Conservation (phyloP, 2,113 vertebrate species). For the Oxygymnocypris stewartii region DNA sequence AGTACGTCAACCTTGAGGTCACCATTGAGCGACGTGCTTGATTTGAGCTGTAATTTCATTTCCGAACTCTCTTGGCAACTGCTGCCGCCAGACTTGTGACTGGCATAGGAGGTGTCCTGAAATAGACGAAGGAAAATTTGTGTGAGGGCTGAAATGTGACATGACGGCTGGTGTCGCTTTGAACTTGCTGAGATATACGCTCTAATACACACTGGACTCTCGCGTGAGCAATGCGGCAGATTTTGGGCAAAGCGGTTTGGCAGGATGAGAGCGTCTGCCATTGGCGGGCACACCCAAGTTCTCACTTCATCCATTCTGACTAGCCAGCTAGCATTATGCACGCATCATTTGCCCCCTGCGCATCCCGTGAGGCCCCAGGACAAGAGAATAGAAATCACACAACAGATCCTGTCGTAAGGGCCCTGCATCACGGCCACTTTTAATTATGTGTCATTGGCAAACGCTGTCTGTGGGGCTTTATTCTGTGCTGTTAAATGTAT, state of each 20-base stretch:
- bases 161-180: conserved; percentile 27
- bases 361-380: conserved; percentile 13
- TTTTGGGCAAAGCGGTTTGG: conserved; percentile 39
- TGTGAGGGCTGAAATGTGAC: conserved; percentile 5
- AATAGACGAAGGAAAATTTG: conserved; percentile 30
- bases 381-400: conserved; percentile 30
- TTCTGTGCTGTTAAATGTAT: conserved; percentile 49
- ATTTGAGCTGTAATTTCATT: conserved; percentile 17
- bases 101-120: conserved; percentile 23
- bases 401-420: conserved; percentile 2
- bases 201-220: conserved; percentile 50
- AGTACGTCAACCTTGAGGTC: background rate
- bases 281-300: conserved; percentile 63
- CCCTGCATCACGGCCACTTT: background rate
- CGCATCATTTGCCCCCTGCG: conserved; percentile 17
- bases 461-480: conserved; percentile 3
- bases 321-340: conserved; percentile 18
- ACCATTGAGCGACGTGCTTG: conserved; percentile 1
- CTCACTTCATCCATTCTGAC: conserved; percentile 61
- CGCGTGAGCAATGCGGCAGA: conserved; percentile 43
- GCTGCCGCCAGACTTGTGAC: conserved; percentile 11
- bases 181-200: conserved; percentile 58
- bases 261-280: background rate
- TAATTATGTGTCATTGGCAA: conserved; percentile 30
- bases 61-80: conserved; percentile 5